These are phyloP conservation scores for Melanostoma scalare DNA, from an alignment of 2,888 invertebrate genomes.

Conservation along the genomic window DNA sequence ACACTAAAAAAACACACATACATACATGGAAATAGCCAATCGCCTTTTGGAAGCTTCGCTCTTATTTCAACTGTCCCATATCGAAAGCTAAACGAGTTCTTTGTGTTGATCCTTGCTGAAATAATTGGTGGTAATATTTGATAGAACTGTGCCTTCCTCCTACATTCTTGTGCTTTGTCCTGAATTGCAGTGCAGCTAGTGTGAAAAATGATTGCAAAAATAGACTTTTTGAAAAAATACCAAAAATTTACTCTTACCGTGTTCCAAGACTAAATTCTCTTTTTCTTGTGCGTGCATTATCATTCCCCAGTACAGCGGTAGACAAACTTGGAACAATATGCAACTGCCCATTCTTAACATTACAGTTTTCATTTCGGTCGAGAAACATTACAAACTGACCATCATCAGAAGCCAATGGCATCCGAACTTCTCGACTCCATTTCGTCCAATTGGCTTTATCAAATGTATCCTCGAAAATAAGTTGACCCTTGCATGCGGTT, in stretches of 20 bases:
- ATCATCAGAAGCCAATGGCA: conserved; percentile 82
- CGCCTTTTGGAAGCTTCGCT: conserved; percentile 89
- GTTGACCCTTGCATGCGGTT: conserved; percentile 82
- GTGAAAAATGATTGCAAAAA: conserved; percentile 14
- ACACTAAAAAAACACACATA: too few relatives aligned
- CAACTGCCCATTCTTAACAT: conserved; percentile 76
- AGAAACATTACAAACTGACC: conserved; percentile 82
- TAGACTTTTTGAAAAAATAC: neutral
- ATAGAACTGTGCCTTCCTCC: conserved; percentile 3
- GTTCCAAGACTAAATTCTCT: conserved; percentile 76
- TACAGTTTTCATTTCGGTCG: conserved; percentile 75
- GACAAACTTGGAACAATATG: conserved; percentile 78
- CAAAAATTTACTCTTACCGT: conserved; percentile 75
- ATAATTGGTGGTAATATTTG: conserved; percentile 87
- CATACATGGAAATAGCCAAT: conserved; percentile 90
- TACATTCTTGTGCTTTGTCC: conserved; percentile 30
- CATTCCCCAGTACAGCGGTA: conserved; percentile 55
- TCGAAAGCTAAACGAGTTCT: conserved; percentile 85
- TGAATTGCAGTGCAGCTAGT: conserved; percentile 76
- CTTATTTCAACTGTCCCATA: conserved; percentile 87
- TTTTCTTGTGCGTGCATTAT: conserved; percentile 73
- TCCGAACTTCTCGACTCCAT: conserved; percentile 85
- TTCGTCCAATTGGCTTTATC: conserved; percentile 81
- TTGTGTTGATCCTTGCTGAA: conserved; percentile 86
- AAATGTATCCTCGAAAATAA: conserved; percentile 86